Evolutionary conservation across 2,113 vertebrate species (phyloP).

Genomic region (Holacanthus passer): DNA sequence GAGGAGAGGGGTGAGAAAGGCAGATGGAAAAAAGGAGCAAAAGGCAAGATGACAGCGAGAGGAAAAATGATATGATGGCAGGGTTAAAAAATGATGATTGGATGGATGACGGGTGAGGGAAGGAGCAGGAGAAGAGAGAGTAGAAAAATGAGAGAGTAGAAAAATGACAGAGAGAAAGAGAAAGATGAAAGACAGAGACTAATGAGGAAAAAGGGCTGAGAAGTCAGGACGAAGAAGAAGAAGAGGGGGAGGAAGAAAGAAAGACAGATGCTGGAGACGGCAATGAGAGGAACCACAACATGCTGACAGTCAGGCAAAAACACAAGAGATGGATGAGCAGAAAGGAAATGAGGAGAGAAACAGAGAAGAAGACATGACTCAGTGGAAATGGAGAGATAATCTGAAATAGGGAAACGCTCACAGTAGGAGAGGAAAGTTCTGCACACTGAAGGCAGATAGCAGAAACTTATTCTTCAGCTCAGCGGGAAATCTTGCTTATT

Average conservation of each 20-base stretch:
- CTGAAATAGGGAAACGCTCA: slow-evolving; percentile 28
- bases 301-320: slow-evolving; percentile 60
- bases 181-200: slow-evolving; percentile 9
- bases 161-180: slow-evolving; percentile 1
- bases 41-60: slow-evolving; percentile 10
- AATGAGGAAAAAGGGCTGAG: slow-evolving; percentile 2
- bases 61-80: slow-evolving; percentile 37
- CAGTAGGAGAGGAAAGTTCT: slow-evolving; percentile 39
- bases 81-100: slow-evolving; percentile 55
- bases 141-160: not conserved
- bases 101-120: slow-evolving; percentile 33
- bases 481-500: slow-evolving; percentile 41
- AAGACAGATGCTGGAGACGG: slow-evolving; percentile 4
- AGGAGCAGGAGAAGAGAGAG: slow-evolving; percentile 11
- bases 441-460: slow-evolving; percentile 21
- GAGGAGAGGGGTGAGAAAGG: slow-evolving; percentile 1
- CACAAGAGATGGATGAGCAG: slow-evolving; percentile 57
- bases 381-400: slow-evolving; percentile 50
- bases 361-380: slow-evolving; percentile 44
- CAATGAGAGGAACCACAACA: slow-evolving; percentile 48
- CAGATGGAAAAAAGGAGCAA: slow-evolving; percentile 7
- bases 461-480: slow-evolving; percentile 38
- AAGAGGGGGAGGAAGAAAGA: slow-evolving; percentile 23
- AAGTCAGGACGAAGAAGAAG: not conserved
- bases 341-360: slow-evolving; percentile 37